A percentile compares a stretch with the other conserved stretches of the same genome.
Evolutionary conservation across 2,888 invertebrate genomes (phyloP).

Genomic region (Pristionchus arcanus): DNA sequence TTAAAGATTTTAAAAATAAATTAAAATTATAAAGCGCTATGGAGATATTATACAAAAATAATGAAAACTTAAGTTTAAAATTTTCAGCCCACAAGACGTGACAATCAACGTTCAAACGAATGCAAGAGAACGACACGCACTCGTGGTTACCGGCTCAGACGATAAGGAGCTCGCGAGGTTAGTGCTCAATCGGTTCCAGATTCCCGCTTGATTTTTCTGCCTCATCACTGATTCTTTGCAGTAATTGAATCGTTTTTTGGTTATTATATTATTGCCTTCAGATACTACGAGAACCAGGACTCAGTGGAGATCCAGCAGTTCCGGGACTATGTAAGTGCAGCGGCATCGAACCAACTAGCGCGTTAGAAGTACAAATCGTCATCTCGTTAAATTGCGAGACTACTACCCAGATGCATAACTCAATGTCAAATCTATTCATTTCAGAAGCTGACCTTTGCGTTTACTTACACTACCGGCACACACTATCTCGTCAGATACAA

Average conservation of each 20-base stretch:
- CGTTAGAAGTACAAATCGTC: neutral
- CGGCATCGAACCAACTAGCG: neutral
- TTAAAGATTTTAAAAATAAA: too few species aligned
- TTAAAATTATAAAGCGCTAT: too few species aligned
- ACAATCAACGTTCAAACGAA: neutral
- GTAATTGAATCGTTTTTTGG: too few species aligned
- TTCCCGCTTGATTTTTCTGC: neutral
- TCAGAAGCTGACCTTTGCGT: neutral
- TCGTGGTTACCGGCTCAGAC: neutral
- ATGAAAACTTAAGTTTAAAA: neutral
- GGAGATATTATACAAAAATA: too few species aligned
- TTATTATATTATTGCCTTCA: neutral
- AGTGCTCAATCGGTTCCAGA: neutral
- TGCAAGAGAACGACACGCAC: neutral
- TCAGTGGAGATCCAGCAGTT: neutral
- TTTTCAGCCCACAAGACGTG: neutral
- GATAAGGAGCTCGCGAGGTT: neutral
- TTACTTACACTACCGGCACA: neutral
- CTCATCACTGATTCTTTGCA: too few species aligned
- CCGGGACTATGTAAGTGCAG: neutral
- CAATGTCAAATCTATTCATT: neutral
- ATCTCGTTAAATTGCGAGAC: neutral
- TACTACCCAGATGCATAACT: neutral
- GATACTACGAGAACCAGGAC: neutral
- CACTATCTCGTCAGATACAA: constrained; percentile 22